phyloP scores from a whole-genome alignment of 2,888 invertebrate species.

The Limenitis camilla region DNA sequence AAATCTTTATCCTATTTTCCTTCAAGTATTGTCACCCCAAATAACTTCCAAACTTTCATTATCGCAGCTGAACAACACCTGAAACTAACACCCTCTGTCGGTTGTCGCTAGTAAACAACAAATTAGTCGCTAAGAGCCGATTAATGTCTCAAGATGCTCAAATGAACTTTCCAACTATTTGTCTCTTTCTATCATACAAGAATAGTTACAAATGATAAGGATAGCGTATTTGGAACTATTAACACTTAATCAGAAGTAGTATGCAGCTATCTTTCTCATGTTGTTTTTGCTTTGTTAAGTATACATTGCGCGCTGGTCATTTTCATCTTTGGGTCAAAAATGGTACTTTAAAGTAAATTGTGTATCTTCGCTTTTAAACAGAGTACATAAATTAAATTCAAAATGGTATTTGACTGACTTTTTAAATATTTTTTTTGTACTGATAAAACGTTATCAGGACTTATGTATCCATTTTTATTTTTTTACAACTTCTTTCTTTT shows the following conservation, averaged over 20 bases:
- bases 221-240: constrained; percentile 19
- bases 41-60: neutral
- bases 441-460: too few species aligned
- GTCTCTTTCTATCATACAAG: constrained; percentile 21
- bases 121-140: constrained; percentile 25
- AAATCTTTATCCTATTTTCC: too few species aligned
- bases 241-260: constrained; percentile 17
- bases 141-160: constrained; percentile 26
- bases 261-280: neutral
- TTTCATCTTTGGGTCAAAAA: too few species aligned
- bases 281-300: neutral
- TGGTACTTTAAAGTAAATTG: too few species aligned
- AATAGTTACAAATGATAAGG: constrained; percentile 15
- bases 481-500: too few species aligned
- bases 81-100: constrained; percentile 1
- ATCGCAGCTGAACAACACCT: constrained; percentile 3
- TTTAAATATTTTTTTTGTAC: too few species aligned
- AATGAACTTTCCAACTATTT: constrained; percentile 26
- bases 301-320: constrained; percentile 1
- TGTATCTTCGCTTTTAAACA: too few species aligned
- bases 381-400: too few species aligned
- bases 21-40: neutral
- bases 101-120: constrained; percentile 17
- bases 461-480: too few species aligned
- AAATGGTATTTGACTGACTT: too few species aligned